A percentile compares a stretch with the other conserved stretches of the same genome.
Conservation (phyloP, 2,888 invertebrate species). For the Phorcus lineatus region DNA sequence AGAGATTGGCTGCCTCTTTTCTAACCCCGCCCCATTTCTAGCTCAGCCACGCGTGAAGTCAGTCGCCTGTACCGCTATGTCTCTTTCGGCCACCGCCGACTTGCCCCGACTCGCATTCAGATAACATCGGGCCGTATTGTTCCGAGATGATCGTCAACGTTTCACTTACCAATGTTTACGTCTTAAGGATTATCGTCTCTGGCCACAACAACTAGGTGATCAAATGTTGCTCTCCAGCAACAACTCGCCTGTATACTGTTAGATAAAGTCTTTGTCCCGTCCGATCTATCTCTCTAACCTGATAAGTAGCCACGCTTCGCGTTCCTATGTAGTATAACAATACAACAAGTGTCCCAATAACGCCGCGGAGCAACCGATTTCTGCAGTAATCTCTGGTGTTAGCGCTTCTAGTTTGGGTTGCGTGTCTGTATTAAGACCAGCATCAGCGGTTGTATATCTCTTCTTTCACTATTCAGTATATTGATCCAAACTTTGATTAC, state of each 20-base stretch:
- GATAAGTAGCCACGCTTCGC: not conserved
- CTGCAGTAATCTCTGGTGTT: too few relatives aligned
- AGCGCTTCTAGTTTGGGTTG: too few relatives aligned
- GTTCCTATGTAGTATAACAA: not conserved
- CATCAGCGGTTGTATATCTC: too few relatives aligned
- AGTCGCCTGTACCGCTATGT: too few relatives aligned
- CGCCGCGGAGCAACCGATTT: too few relatives aligned
- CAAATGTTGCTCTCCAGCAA: not conserved
- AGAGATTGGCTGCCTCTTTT: too few relatives aligned
- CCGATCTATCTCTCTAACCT: not conserved
- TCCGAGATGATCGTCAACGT: not conserved
- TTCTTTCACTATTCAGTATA: too few relatives aligned
- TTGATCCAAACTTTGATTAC: too few relatives aligned
- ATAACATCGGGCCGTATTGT: not conserved
- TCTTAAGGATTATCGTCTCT: not conserved
- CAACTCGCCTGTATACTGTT: not conserved
- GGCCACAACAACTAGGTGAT: not conserved
- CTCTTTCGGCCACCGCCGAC: not conserved
- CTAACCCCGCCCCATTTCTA: too few relatives aligned
- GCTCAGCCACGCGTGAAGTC: too few relatives aligned
- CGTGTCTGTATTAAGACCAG: too few relatives aligned
- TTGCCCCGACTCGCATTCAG: not conserved
- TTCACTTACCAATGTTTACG: conserved; percentile 14
- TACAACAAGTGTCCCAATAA: too few relatives aligned
- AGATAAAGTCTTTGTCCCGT: conserved; percentile 6